Evolutionary conservation across 2,113 vertebrate genomes (phyloP), one percentile per base, ranked within the genome.

Genomic region (Dipodomys stephensi): DNA sequence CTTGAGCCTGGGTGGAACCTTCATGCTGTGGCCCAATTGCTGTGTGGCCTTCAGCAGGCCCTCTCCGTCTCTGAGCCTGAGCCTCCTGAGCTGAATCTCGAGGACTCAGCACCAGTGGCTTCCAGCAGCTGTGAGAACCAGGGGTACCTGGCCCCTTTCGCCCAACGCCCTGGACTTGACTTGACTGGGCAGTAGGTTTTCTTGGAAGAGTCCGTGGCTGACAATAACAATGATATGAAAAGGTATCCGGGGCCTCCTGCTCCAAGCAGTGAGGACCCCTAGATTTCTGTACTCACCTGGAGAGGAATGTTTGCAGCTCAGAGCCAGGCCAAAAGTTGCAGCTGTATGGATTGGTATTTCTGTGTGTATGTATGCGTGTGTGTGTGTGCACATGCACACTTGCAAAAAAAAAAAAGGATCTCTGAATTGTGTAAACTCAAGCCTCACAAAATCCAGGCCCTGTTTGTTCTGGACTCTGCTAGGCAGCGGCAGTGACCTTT

Each of bases 61-160:
- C 44, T 27, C 10, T 53, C 74, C n/a, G 7, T 76, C 85, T 85
- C 86, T 91, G 93, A 84, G 57, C 91, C 83, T 85, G 25, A 46
- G 49, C 49, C 20, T 73, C 64, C 32, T 6, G n/a, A 44, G 49
- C 60, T 74, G 72, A 80, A 94, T 71, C 3, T 10, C 5, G 84
- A 83, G 91, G 86, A 35, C 30, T 57, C 25, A 35, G 32, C 18
- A 16, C 53, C 53, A 32, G 46, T 7, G 83, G 69, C 30, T 92
- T 69, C 74, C 28, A 62, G 30, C 32, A 87, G 73, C 86, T 77
- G 35, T 62, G 18, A 6, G 71, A 64, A 8, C 39, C 82, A 46
- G 30, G 39, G 39, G 39, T 5, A 32, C 13, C 20, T 53, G 39
- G 39, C 39, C 28, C 13, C 20, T 53, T 68, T 69, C 6, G 72